Evolutionary conservation across 1,140 invertebrate genomes (phyloP).

Genomic region (Drosophila rhopaloa): DNA sequence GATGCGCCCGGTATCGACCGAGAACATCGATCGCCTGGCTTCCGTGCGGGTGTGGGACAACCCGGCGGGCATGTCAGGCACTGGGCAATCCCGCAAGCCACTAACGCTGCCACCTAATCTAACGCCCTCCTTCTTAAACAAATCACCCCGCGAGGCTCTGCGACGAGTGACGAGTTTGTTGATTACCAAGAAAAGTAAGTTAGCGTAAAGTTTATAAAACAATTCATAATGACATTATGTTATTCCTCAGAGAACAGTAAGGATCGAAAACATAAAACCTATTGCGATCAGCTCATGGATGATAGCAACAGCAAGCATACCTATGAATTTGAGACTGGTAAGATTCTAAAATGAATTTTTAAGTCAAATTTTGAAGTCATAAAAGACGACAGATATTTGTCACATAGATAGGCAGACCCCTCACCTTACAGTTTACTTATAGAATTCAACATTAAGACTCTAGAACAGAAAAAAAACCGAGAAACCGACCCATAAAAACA

Average conservation of each 20-base stretch:
- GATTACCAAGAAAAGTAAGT: constrained; percentile 88
- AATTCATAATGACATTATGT: not conserved
- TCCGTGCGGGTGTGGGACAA: constrained; percentile 85
- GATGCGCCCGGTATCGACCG: constrained; percentile 91
- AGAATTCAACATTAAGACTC: too few species aligned
- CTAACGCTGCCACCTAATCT: constrained; percentile 93
- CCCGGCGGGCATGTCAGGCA: constrained; percentile 77
- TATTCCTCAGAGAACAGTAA: constrained; percentile 58
- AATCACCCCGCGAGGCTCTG: constrained; percentile 92
- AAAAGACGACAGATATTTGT: too few species aligned
- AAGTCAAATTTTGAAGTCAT: too few species aligned
- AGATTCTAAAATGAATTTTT: not conserved
- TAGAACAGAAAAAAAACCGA: too few species aligned
- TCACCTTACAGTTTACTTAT: too few species aligned
- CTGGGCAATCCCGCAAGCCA: constrained; percentile 87
- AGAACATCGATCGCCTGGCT: constrained; percentile 90
- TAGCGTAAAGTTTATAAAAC: too few species aligned
- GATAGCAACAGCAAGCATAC: constrained; percentile 70
- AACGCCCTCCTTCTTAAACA: constrained; percentile 93
- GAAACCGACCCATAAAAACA: too few species aligned
- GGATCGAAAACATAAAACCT: constrained; percentile 76
- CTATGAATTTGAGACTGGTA: constrained; percentile 72
- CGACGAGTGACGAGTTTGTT: constrained; percentile 94
- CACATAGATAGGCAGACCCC: too few species aligned
- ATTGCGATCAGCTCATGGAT: constrained; percentile 69